These are phyloP conservation scores for Abramis brama DNA, from an alignment of 2,113 vertebrate genomes.

Conservation along the genomic window DNA sequence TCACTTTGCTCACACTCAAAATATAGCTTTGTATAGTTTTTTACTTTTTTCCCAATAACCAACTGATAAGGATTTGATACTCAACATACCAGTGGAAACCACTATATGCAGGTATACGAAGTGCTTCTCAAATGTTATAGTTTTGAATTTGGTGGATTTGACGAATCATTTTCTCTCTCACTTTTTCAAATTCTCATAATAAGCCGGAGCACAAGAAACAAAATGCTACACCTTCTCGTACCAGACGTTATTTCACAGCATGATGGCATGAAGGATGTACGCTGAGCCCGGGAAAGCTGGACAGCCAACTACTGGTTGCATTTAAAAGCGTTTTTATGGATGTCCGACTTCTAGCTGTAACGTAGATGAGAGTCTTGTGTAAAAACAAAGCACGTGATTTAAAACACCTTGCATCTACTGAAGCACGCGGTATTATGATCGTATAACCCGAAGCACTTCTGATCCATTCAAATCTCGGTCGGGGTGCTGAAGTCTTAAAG, in stretches of 20 bases:
- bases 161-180: not conserved
- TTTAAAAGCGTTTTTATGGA: conserved; percentile 61
- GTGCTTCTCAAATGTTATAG: not conserved
- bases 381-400: conserved; percentile 28
- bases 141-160: not conserved
- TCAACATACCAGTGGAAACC: not conserved
- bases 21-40: not conserved
- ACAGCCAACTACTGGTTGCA: conserved; percentile 63
- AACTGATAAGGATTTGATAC: not conserved
- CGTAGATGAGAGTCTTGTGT: conserved; percentile 53
- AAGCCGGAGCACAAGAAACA: not conserved
- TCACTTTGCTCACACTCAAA: not conserved
- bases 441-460: conserved; percentile 12
- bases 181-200: not conserved
- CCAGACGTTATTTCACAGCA: conserved; percentile 25
- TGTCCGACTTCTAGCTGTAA: conserved; percentile 54
- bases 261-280: conserved; percentile 11
- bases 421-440: conserved; percentile 1
- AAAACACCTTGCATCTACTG: conserved; percentile 46
- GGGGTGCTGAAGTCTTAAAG: not conserved
- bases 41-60: not conserved
- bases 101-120: not conserved
- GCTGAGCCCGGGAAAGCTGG: conserved; percentile 27
- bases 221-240: not conserved
- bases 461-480: not conserved